Evolutionary conservation across 2,113 vertebrate species (phyloP).

Genomic region (human): DNA sequence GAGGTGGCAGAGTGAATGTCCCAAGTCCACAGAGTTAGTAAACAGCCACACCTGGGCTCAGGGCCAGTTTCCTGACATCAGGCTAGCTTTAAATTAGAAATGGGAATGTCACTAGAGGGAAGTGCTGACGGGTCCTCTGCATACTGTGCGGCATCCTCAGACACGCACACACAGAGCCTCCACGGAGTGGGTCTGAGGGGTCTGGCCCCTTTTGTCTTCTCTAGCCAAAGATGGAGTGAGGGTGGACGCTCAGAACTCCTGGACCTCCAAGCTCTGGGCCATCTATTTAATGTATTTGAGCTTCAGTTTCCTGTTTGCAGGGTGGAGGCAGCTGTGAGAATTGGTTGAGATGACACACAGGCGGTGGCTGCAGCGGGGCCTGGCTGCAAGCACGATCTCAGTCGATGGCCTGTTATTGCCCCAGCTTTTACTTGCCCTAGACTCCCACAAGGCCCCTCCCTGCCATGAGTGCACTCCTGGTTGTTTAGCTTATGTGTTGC

Average conservation of each 20-base stretch:
- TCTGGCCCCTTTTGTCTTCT: neutral
- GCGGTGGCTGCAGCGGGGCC: rapidly evolving
- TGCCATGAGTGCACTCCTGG: rapidly evolving
- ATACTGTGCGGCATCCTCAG: neutral
- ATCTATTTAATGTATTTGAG: neutral
- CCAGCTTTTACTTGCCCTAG: no score
- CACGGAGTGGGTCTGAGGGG: neutral
- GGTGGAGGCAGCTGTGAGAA: rapidly evolving
- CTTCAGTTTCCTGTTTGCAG: neutral
- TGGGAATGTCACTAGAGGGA: neutral
- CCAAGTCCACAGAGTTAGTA: neutral
- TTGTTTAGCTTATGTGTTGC: no score
- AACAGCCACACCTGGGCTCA: neutral
- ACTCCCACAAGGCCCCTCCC: neutral
- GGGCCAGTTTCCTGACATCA: neutral
- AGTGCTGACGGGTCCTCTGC: neutral
- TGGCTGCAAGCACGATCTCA: neutral
- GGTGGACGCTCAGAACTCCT: neutral
- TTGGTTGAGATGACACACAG: no score
- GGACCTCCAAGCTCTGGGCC: neutral
- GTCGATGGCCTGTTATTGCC: rapidly evolving
- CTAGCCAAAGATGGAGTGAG: neutral
- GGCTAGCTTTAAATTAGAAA: neutral
- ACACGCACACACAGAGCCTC: neutral
- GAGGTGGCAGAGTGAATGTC: neutral